phyloP scores from a whole-genome alignment of 2,113 vertebrate species.

The Gavia stellata region DNA sequence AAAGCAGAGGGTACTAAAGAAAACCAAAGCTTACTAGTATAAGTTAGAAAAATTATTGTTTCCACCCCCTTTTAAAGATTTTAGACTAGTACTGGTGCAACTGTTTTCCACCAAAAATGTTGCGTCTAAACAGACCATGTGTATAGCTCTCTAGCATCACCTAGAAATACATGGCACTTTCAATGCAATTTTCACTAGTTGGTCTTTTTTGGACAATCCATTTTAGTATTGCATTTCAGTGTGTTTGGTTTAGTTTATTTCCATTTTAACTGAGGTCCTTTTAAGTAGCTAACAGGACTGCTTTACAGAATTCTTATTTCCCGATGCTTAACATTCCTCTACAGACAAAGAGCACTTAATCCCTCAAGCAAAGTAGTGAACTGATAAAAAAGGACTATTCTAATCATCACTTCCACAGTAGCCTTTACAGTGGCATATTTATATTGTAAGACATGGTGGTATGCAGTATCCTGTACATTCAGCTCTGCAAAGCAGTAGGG shows the following conservation, averaged over 20 bases:
- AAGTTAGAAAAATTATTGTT: constrained; percentile 10
- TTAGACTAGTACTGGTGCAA: background rate
- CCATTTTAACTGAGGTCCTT: background rate
- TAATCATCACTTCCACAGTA: background rate
- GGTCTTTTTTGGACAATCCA: background rate
- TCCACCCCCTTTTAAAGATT: background rate
- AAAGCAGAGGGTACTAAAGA: constrained; percentile 22
- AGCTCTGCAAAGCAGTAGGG: background rate
- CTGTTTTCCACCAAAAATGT: background rate
- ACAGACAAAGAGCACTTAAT: background rate
- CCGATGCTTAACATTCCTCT: background rate
- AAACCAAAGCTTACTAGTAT: background rate
- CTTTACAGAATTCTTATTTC: background rate
- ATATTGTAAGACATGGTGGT: background rate
- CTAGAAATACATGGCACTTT: background rate
- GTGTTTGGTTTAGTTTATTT: background rate
- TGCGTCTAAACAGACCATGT: background rate
- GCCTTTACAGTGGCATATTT: background rate
- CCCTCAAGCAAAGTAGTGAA: background rate
- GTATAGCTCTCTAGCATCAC: background rate
- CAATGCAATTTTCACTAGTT: background rate
- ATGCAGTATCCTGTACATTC: background rate
- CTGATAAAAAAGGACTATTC: background rate
- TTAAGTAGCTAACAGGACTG: background rate
- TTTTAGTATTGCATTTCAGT: background rate